Base-by-base conservation (phyloP, 2,113 vertebrate genomes). In the Glaucidium brasilianum region DNA sequence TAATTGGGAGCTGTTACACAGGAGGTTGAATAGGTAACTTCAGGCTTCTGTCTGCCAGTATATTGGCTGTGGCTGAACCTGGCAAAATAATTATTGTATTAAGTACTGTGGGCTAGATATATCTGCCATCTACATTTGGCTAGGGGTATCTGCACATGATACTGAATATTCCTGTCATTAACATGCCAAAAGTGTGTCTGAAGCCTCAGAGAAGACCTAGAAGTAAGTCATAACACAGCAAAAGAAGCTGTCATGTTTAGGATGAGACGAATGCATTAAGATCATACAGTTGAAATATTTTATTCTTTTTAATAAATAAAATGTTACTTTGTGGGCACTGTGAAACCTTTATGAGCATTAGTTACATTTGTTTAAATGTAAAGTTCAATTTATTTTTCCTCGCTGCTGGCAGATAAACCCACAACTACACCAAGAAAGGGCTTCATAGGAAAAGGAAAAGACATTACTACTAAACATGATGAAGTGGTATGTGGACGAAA, bases 391-490 rank as follows among this genome's bases (percentile, higher is more conserved):
- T 92, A 5, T 96, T 68, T 96, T 97, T 87, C 83, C 83, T 95
- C 19, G 10, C 66, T 72, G 45, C 63, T 94, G 81, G 56, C 98
- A 99, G 99, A 98, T 92, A 99, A 99, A 94, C 99, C 99, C 72
- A 98, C 98, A 95, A 98, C 98, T 34, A 99, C 98, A 34, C 99
- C 99, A 4, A 99, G 98, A 96, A 99, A 96, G 82, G 99, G 99
- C 39, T 99, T 99, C 96, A 94, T 94, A 45, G 99, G 99, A 79
- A 99, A 99, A 97, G 99, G 99, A 84, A 99, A 99, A 97, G 99
- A 99, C 96, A 99, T 99, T 94, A 99, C 99, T 74, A 99, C 99
- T 20, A 99, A 99, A 95, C 99, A 99, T 4, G 99, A 99, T 86
- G 99, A 99, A 96, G 99, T 98, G 27, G 97, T 98, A 17, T 99